Evolutionary conservation across 2,113 vertebrate species (phyloP), one percentile per base, ranked within the genome.

Genomic region (Phalacrocorax pelagicus): DNA sequence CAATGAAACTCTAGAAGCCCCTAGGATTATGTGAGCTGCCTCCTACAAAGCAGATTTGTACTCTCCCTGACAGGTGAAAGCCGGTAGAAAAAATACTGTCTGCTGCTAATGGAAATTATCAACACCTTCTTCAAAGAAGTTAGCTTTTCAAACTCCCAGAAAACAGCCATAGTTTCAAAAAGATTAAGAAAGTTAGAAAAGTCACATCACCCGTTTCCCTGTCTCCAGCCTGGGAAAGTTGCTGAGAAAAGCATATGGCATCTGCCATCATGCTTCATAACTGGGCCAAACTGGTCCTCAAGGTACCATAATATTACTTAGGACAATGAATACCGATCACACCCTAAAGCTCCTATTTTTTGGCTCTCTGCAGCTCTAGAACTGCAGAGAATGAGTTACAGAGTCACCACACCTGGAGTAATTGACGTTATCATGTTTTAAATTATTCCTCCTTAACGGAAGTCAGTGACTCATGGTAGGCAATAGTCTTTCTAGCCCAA

Each of bases 21-120:
- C 36, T 14, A 91, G 78, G 84, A 94, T 89, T 92, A 93, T 47
- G 67, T 51, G 72, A 91, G 20, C 54, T 90, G 79, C 81, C 59
- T 86, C 69, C 84, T 88, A 91, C 63, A 82, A 94, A 86, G 85
- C 66, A 95, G 81, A 62, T 91, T 82, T 94, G 55, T 94, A 27
- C 27, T 90, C 42, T 77, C 24, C 10, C 77, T 80, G 42, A 22
- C 81, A 52, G 62, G 29, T 77, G 87, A 95, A 97, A 96, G 51
- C 18, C 54, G 54, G 84, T 26, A 63, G 71, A 74, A 94, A 94
- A 91, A 77, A 32, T 62, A 4, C 73, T 80, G 51, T 73, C 86
- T 94, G 58, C 62, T 80, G 84, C 72, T 92, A 92, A 94, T 91
- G 88, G 95, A 95, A 96, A 91, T 90, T 51, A 91, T 92, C 95